Evolutionary conservation across 2,113 vertebrate species (phyloP), one percentile per base, ranked within the genome.

Genomic region (Acinonyx jubatus): DNA sequence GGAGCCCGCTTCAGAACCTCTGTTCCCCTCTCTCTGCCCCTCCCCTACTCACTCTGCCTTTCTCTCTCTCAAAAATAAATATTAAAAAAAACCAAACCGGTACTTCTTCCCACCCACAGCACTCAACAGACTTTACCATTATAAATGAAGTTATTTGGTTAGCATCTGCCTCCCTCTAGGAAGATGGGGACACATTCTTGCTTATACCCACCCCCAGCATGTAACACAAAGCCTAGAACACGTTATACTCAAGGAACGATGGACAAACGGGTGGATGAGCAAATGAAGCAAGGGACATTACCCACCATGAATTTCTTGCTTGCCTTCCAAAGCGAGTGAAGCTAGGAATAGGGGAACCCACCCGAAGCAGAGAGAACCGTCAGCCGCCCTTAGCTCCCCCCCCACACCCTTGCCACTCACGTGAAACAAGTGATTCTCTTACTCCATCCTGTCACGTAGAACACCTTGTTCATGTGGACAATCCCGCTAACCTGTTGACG

Each of bases 371-470:
- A 38, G 57, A 88, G 84, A 29, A 3, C 0, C 4, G 4, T 12
- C 57, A 13, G 80, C 31, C 9, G 33, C 61, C 33, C 33, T 29
- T 0, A 1, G 31, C 84, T 29, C 4, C 63, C 89, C 78, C 29
- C 25, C 1, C 0, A 1, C 18, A 7, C 4, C 18, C 69, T 63
- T 41, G 45, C 61, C 76, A 98, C 98, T 98, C 97, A 99, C 98
- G 63, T 92, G 79, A 97, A 98, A 86, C 83, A 97, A 0, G 98
- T 98, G 97, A 99, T 98, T 55, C 97, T 98, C 92, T 97, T 98
- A 81, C 81, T 98, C 98, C 98, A 99, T 2, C 98, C 98, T 0
- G 98, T 91, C 55, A 98, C 52, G 12, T 98, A 99, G 94, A 98
- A 98, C 21, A 81, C 92, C 66, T 97, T 87, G 66, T 98, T 98